Conservation (phyloP, 2,797 vertebrate genomes). For the Pelobates cultripes region DNA sequence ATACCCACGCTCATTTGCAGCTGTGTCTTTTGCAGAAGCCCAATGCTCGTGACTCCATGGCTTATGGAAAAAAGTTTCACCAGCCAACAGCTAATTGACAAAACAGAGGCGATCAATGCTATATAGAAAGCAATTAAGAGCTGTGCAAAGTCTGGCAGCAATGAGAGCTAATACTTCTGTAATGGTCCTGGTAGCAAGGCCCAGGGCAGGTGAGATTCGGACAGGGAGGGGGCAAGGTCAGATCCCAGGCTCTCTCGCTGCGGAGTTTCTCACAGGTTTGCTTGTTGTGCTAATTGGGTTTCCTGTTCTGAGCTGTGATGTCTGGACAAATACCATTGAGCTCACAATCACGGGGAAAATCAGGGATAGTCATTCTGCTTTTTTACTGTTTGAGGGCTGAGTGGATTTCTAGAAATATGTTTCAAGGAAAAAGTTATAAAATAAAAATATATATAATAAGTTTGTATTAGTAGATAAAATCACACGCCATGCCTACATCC, state of each 20-base stretch:
- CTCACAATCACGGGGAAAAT: background rate
- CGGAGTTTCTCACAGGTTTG: background rate
- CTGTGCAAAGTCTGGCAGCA: conserved; percentile 13
- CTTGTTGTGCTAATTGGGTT: conserved; percentile 28
- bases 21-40: conserved; percentile 8
- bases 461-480: no score
- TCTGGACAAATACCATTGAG: conserved; percentile 11
- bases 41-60: conserved; percentile 3
- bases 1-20: conserved; percentile 28
- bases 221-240: conserved; percentile 1
- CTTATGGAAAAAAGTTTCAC: background rate
- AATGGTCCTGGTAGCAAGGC: conserved; percentile 29
- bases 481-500: no score
- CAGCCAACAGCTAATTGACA: conserved; percentile 47
- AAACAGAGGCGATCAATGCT: conserved; percentile 44
- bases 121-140: conserved; percentile 45
- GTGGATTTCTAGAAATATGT: no score
- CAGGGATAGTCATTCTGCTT: no score
- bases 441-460: no score
- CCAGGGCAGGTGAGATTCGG: background rate
- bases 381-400: no score
- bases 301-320: conserved; percentile 9
- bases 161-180: conserved; percentile 37
- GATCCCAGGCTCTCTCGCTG: background rate
- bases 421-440: no score